Evolutionary conservation across 2,797 vertebrate genomes (phyloP), one percentile per base, ranked within the genome.

Genomic region (Sus cebifrons): DNA sequence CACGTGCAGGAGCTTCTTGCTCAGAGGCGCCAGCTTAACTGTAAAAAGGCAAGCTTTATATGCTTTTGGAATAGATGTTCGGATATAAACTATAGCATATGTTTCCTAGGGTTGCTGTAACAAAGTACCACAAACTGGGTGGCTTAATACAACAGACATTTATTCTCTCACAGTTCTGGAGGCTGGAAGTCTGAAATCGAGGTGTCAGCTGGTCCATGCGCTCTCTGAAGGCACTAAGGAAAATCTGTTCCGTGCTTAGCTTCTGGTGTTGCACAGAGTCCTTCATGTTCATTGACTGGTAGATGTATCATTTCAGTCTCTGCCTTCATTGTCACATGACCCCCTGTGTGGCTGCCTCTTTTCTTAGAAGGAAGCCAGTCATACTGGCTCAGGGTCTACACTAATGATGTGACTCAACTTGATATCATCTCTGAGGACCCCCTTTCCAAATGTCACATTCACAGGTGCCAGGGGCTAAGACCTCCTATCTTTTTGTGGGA

Each of bases 151-250:
- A 27, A n/a, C 73, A 82, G 73, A 90, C 85, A 64, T 54, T 54
- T 49, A 49, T 90, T 94, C n/a, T 94, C 15, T 92, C 52, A 17
- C 49, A 36, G 73, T 91, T 86, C 70, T 29, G 40, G n/a, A 94
- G 73, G 10, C 40, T 64, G 25, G 56, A 77, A 52, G 29, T 87
- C 21, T 70, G 74, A 89, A 88, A 64, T 68, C 25, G 73, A 40
- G 49, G 49, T 67, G 65, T 58, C 49, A 58, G 11, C 56, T 64
- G 67, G 58, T 32, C 79, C 1, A 0, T 23, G 15, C 49, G 73
- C 56, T 70, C 18, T 86, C 52, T 52, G 29, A 54, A 78, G 32
- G 68, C 62, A 16, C 44, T 27, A 10, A 21, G 52, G 73, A 29
- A 90, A 67, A 60, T 36, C 49, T 77, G n/a, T 44, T 13, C 32